phyloP scores from a whole-genome alignment of 2,888 invertebrate genomes.

The Desoria tigrina region DNA sequence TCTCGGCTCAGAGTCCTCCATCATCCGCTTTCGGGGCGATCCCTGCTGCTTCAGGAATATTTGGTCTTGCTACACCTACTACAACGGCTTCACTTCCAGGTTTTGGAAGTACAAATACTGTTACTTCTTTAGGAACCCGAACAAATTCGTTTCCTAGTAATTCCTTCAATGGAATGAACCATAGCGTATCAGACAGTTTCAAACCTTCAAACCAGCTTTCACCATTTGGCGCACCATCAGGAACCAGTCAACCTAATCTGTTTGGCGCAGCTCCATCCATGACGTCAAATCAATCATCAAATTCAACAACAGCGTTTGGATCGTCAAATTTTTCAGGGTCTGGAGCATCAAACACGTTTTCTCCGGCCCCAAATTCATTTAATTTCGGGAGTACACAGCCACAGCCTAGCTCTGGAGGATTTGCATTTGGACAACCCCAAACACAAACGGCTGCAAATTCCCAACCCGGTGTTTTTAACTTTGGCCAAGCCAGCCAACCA shows the following conservation, averaged over 20 bases:
- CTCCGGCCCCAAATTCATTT: background rate
- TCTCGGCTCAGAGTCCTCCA: background rate
- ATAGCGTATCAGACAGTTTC: no score
- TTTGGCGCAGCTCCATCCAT: slow-evolving; percentile 1
- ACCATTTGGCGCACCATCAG: background rate
- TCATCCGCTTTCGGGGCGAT: background rate
- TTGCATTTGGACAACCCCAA: no score
- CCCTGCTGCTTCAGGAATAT: background rate
- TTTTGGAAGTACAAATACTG: background rate
- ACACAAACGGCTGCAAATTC: background rate
- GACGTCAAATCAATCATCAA: background rate
- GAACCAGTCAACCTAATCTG: slow-evolving; percentile 7
- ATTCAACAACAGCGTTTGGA: background rate
- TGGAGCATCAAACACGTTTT: background rate
- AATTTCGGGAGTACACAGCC: background rate
- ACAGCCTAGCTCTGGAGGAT: no score
- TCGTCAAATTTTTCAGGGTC: background rate
- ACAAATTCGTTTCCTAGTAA: slow-evolving; percentile 8
- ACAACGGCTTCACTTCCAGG: background rate
- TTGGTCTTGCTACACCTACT: background rate
- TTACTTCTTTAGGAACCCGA: background rate
- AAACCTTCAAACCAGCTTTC: background rate
- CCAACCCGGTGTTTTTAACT: slow-evolving; percentile 1
- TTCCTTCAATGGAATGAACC: no score
- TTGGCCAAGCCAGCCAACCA: background rate